These are phyloP conservation scores for Bradypodion pumilum DNA, from an alignment of 2,797 vertebrate genomes.

Conservation along the genomic window DNA sequence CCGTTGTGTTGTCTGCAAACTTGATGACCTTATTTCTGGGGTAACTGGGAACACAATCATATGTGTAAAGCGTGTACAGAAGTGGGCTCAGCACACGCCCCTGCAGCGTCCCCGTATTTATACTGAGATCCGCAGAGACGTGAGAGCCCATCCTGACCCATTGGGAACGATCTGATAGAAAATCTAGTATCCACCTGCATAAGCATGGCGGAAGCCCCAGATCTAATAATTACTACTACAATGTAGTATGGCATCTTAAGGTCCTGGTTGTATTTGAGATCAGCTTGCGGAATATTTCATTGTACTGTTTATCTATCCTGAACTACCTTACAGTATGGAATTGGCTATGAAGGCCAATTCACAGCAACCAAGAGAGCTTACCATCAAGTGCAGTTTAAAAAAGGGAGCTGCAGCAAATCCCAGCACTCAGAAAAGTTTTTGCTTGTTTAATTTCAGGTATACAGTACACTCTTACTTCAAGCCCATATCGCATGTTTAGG, in stretches of 20 bases:
- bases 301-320: not conserved
- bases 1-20: too few relatives aligned
- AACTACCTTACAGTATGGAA: not conserved
- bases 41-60: too few relatives aligned
- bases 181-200: too few relatives aligned
- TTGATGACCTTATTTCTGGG: too few relatives aligned
- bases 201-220: too few relatives aligned
- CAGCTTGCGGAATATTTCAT: conserved; percentile 1
- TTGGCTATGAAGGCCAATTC: not conserved
- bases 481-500: not conserved
- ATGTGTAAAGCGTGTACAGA: too few relatives aligned
- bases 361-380: not conserved
- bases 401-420: not conserved
- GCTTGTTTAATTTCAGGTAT: not conserved
- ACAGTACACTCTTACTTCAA: not conserved
- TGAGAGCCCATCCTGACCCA: too few relatives aligned
- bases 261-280: not conserved
- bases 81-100: too few relatives aligned
- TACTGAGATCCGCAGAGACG: too few relatives aligned
- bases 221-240: too few relatives aligned
- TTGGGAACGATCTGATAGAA: too few relatives aligned
- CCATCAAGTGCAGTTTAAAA: not conserved
- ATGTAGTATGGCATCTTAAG: not conserved
- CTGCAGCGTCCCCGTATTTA: too few relatives aligned
- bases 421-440: not conserved